Percentiles rank a stretch among this genome's conserved stretches.
These are phyloP conservation scores for Aselliscus stoliczkanus DNA, from an alignment of 2,797 vertebrate genomes.

Conservation along the genomic window DNA sequence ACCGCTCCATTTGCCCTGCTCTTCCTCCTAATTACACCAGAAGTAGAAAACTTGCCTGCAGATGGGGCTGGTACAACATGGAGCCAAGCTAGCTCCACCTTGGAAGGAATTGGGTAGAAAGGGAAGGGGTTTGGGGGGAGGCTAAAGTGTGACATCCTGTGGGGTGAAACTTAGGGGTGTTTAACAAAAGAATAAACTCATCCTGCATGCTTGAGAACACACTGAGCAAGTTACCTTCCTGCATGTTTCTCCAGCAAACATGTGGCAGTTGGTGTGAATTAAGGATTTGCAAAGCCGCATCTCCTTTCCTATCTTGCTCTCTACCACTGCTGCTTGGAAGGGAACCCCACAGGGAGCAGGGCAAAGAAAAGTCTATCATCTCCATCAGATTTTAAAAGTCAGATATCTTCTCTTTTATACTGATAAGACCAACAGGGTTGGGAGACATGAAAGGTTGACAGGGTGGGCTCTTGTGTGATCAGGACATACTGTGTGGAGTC, in stretches of 20 bases:
- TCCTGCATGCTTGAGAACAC: not conserved
- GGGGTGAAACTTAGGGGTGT: not conserved
- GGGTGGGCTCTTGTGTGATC: not conserved
- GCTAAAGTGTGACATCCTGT: too few relatives aligned
- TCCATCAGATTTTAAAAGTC: constrained; percentile 9
- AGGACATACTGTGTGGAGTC: not conserved
- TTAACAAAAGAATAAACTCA: not conserved
- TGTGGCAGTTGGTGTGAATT: not conserved
- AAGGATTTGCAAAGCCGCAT: not conserved
- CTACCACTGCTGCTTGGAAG: not conserved
- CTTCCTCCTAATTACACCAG: not conserved
- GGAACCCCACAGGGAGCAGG: not conserved
- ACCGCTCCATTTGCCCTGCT: not conserved
- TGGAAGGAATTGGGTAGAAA: not conserved
- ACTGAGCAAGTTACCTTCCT: not conserved
- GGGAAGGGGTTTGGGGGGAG: not conserved
- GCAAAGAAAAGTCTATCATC: not conserved
- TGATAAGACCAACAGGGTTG: not conserved
- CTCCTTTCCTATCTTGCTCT: not conserved
- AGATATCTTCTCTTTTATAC: not conserved
- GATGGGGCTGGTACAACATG: not conserved
- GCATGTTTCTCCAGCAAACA: not conserved
- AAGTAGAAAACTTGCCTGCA: not conserved
- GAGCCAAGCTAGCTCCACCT: not conserved
- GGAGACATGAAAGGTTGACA: not conserved